Base-by-base conservation (phyloP, 2,113 vertebrate genomes). In the Coturnix japonica region DNA sequence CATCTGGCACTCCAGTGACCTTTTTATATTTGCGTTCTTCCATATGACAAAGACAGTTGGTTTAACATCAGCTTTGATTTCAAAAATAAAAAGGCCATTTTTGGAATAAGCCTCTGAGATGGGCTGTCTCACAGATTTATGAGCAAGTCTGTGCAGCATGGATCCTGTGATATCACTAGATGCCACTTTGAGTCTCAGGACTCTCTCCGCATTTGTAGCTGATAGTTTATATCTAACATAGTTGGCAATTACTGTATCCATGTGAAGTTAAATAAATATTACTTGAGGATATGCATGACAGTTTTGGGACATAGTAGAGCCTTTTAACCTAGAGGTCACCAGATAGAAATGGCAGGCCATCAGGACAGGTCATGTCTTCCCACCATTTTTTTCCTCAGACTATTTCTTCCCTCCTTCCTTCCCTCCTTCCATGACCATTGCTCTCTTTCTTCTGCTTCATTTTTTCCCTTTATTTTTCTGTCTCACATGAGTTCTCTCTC, bases 1-100 rank as follows among this genome's bases (percentile, higher is more conserved):
- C 91, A 94, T 95, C 91, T 94, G 92, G 91, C 91, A 85, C 89
- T 89, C 89, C 71, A 85, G 78, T 87, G 93, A 95, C 90, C 94
- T 96, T 96, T 94, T 87, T 80, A 23, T 94, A 77, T 95, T 96
- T 61, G 43, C 53, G 49, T 87, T 78, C 85, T 91, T 89, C 87
- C 91, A 44, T 80, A 87, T 94, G 92, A 90, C 89, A 93, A 9
- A 90, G 91, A 87, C 92, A 95, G 78, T 91, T 95, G 94, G 90
- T 79, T 93, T 91, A 92, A 77, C 81, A 87, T 92, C 86, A 91
- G 81, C 81, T 87, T 82, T 1, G 4, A 44, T 35, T 93, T 89
- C 3, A 75, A 80, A 78, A 91, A 82, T 73, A 56, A 76, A 92
- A 8, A 0, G 6, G 18, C 78, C 37, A 31, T 79, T 95, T 93